Evolutionary conservation across 2,113 vertebrate genomes (phyloP), one percentile per base, ranked within the genome.

Genomic region (Trematomus loennbergii): DNA sequence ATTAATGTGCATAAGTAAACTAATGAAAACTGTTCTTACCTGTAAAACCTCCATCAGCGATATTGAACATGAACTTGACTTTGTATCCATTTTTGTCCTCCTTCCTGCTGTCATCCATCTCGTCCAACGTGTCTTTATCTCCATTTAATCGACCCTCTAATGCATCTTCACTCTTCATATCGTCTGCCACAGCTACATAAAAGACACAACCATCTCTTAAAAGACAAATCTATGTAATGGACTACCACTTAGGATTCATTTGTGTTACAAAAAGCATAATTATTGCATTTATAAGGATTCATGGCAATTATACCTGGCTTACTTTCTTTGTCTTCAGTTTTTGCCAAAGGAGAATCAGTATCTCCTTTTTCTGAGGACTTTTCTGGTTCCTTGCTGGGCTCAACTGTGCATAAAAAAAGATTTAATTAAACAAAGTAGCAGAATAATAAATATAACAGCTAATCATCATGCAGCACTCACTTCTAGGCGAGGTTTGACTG

Each of bases 61-160:
- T 99, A 90, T 99, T 99, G 94, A 99, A 99, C 98, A 99, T 99
- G 92, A 99, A 99, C 67, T 96, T 96, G 80, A 95, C 93, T 84
- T 96, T 98, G 72, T 93, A 72, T 1, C 87, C 96, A 59, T 93
- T 97, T 46, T 96, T 97, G 5, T 97, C 97, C 77, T 97, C 98
- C 91, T 93, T 97, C 49, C 95, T 91, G 87, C 59, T 91, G 3
- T 98, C 97, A 1, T 97, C 97, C 0, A 95, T 92, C 18, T 98
- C 97, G 0, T 98, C 97, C 90, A 93, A 93, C 15, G 67, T 46
- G 67, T 95, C 95, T 75, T 93, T 95, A 87, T 97, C 97, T 48
- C 97, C 97, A 0, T 99, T 99, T 40, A 98, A 91, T 78, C 96
- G 96, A 1, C 87, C 89, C 36, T 98, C 97, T 0, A 69, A 11